Evolutionary conservation across 2,888 invertebrate species (phyloP).

Genomic region (Germaria angustata): DNA sequence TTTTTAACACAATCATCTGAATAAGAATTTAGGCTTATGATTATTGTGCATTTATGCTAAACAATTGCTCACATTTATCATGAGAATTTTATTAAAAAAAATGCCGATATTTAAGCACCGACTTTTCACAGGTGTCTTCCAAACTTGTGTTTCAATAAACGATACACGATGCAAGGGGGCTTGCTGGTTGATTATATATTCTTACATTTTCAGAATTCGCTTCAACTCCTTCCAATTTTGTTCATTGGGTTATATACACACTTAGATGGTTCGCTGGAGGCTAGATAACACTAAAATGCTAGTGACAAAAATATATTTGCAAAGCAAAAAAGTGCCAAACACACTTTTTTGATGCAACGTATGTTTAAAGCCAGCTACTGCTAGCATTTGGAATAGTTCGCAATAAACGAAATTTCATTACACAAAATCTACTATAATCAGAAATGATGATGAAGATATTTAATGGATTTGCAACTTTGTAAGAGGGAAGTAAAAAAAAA

Average conservation of each 20-base stretch:
- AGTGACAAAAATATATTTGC: constrained; percentile 38
- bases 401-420: constrained; percentile 59
- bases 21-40: too few species aligned
- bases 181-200: too few species aligned
- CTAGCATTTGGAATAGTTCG: constrained; percentile 21
- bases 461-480: constrained; percentile 39
- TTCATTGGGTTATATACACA: constrained; percentile 20
- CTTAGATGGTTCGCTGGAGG: constrained; percentile 22
- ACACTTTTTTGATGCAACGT: constrained; percentile 26
- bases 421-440: constrained; percentile 34
- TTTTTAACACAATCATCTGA: too few species aligned
- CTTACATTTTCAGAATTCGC: too few species aligned
- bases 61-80: too few species aligned
- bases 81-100: too few species aligned
- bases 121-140: too few species aligned
- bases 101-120: too few species aligned
- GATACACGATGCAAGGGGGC: too few species aligned
- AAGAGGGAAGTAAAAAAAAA: not conserved
- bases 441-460: constrained; percentile 50
- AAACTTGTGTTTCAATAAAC: too few species aligned
- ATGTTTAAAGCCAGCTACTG: constrained; percentile 3
- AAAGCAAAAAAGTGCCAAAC: not conserved
- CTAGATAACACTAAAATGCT: constrained; percentile 47
- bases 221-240: not conserved
- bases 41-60: too few species aligned